Conservation (phyloP, 1,140 invertebrate genomes). For the Andrena cerasifolii region DNA sequence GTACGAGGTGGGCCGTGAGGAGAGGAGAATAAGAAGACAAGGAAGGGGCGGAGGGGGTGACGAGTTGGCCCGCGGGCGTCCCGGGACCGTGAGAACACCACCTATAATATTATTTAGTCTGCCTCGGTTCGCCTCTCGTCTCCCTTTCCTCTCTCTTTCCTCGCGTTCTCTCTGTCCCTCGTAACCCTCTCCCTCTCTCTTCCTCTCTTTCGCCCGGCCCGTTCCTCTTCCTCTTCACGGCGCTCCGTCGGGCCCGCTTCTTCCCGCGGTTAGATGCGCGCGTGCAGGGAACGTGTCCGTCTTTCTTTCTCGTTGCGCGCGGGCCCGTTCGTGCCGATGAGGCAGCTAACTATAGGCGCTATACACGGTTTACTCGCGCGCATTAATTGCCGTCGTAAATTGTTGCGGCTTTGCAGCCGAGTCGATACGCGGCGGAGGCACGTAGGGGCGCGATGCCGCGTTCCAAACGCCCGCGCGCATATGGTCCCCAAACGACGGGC, state of each 20-base stretch:
- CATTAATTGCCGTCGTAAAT: slow-evolving; percentile 83
- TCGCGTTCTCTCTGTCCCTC: slow-evolving; percentile 38
- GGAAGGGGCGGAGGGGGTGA: slow-evolving; percentile 66
- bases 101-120: slow-evolving; percentile 83
- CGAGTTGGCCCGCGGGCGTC: slow-evolving; percentile 82
- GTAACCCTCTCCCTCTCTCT: slow-evolving; percentile 10
- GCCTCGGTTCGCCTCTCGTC: slow-evolving; percentile 68
- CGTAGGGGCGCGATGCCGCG: slow-evolving; percentile 29
- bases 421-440: slow-evolving; percentile 63
- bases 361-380: slow-evolving; percentile 80
- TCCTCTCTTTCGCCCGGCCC: background rate
- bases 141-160: slow-evolving; percentile 33
- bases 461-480: background rate
- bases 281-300: slow-evolving; percentile 42
- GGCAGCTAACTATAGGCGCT: slow-evolving; percentile 75
- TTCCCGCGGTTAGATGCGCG: slow-evolving; percentile 12
- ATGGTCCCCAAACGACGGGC: too few relatives aligned
- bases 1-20: slow-evolving; percentile 73
- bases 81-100: slow-evolving; percentile 82
- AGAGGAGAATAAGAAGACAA: slow-evolving; percentile 68
- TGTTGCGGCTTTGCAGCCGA: slow-evolving; percentile 79
- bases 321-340: slow-evolving; percentile 41
- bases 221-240: slow-evolving; percentile 9
- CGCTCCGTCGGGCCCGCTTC: background rate
- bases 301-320: slow-evolving; percentile 33